Base-by-base conservation (phyloP, 2,888 invertebrate genomes). In the Andrena bicolor region DNA sequence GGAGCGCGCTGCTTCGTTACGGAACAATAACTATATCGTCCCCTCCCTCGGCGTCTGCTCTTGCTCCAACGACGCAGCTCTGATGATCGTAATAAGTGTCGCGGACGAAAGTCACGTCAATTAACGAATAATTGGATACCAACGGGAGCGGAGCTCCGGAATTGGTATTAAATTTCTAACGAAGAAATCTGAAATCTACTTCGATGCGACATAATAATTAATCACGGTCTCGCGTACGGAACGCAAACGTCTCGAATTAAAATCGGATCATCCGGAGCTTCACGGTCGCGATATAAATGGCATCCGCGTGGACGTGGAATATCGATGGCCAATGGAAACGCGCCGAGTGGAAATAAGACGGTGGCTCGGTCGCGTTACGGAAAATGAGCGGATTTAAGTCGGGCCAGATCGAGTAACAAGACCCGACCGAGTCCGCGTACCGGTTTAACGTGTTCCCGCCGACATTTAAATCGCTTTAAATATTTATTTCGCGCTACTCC, bases 381-480 rank as follows among this genome's bases (percentile, higher is more conserved):
- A 48, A 72, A 80, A 76, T 32, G 66, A 76, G 20, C 63, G 65
- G 35, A 80, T 69, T 74, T 66, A 64, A 72, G 66, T 80, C 63
- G 32, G 8, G 28, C n/a, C 56, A n/a, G 65, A 58, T 48, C 73
- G 20, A 41, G 61, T 56, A 51, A 48, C 80, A 53, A 75, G 75
- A 20, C 56, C 26, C 56, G 23, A 13, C 35, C 69, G 7, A n/a
- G n/a, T 48, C 23, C 35, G 64, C 7, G 41, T 74, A 80, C 80
- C 80, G 80, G 81, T 80, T 81, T 74, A 81, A 80, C 81, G 56
- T 75, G 75, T 80, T 82, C 35, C 70, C 35, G 32, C 48, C 30
- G 70, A 70, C 75, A 49, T 75, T 82, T 80, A 66, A 80, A 75
- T 80, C 74, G 80, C 30, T 53, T 75, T 76, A 71, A 76, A 80